phyloP scores from a whole-genome alignment of 2,888 invertebrate species.

The Tanytarsus gracilentus region DNA sequence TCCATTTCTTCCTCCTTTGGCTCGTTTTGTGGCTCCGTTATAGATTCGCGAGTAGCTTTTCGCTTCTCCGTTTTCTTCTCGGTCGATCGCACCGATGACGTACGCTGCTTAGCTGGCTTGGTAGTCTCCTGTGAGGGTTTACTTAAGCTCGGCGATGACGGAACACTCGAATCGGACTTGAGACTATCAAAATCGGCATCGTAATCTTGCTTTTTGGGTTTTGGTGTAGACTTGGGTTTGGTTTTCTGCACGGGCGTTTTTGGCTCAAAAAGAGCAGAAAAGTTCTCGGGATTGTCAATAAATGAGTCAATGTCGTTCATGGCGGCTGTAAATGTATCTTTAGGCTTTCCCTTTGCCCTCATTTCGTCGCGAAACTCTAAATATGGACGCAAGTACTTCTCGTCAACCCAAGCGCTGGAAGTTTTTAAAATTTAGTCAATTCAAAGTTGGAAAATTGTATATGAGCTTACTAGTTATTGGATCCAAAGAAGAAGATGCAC shows the following conservation, averaged over 20 bases:
- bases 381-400: constrained; percentile 73
- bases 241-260: constrained; percentile 9
- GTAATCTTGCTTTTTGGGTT: neutral
- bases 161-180: constrained; percentile 14
- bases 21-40: neutral
- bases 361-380: constrained; percentile 68
- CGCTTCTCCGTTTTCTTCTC: constrained; percentile 8
- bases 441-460: neutral
- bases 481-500: constrained; percentile 90
- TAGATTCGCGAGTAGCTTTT: neutral
- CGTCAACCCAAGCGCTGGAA: constrained; percentile 81
- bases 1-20: neutral
- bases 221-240: constrained; percentile 5
- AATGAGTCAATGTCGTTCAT: constrained; percentile 71
- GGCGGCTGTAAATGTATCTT: constrained; percentile 63
- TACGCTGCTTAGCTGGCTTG: neutral
- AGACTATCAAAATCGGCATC: constrained; percentile 22
- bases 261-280: constrained; percentile 18
- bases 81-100: neutral
- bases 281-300: constrained; percentile 52
- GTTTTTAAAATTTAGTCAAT: neutral
- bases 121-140: neutral
- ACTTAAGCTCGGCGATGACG: constrained; percentile 2
- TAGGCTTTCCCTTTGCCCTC: constrained; percentile 62
- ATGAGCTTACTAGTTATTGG: constrained; percentile 81